Evolutionary conservation across 2,888 invertebrate species (phyloP), one percentile per base, ranked within the genome.

Genomic region (Drosophila mayaguana): DNA sequence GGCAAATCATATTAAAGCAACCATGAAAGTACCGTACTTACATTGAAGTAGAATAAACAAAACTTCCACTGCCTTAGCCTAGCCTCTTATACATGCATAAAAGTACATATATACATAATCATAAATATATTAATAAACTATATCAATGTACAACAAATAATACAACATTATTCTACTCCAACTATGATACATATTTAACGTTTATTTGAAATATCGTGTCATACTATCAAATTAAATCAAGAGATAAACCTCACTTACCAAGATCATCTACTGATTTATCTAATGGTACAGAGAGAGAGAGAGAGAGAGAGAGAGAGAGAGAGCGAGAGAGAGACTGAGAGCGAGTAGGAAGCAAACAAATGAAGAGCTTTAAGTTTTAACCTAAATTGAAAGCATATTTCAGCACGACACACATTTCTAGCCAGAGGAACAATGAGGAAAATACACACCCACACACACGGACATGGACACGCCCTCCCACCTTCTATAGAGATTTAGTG

Each of bases 361-460:
- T 45, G 22, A 3, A 53, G 28, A 65, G 63, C 88, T 86, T 86
- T 86, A 86, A 89, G 70, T 75, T 88, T 72, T 82, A 90, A 88
- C 89, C 84, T 63, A 86, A 80, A 82, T 88, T 78, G 70, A 73
- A 63, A 71, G 67, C 66, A 64, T 69, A 68, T 76, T 70, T 77
- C 63, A 72, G 62, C 40, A 72, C 75, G 85, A 80, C 87, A 87
- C 81, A 90, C 83, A 89, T 90, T 89, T 74, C 32, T 65, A 72
- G 62, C 46, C 69, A 63, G 42, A 65, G 40, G 43, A 61, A 59
- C 64, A 59, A 63, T 54, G 28, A 63, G 62, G 63, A 72, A 64
- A 72, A 64, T 72, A 66, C 65, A 60, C 48, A 48, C 66, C 20
- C 34, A 62, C 48, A 56, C 36, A 38, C 14, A 18, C 18, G 28